Percentiles rank a stretch among this genome's conserved stretches.
These are phyloP conservation scores for Nebria ingens DNA, from an alignment of 1,140 invertebrate genomes.

Conservation along the genomic window DNA sequence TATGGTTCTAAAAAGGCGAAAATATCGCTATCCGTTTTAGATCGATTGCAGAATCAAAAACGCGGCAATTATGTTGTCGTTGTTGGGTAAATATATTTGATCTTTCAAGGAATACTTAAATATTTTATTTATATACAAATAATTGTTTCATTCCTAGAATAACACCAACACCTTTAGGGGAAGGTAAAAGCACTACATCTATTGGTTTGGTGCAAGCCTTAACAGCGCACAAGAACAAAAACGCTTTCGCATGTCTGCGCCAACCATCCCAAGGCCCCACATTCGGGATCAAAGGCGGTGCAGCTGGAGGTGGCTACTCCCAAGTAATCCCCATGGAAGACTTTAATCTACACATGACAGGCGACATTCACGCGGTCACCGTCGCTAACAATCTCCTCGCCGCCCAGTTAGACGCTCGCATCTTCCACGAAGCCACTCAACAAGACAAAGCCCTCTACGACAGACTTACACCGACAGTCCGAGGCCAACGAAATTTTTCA, in stretches of 20 bases:
- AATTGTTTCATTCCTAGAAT: constrained; percentile 48
- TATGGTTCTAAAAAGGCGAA: constrained; percentile 96
- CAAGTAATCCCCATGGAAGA: constrained; percentile 99
- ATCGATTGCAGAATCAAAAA: constrained; percentile 56
- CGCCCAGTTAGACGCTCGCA: constrained; percentile 86
- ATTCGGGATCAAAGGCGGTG: constrained; percentile 96
- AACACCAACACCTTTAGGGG: constrained; percentile 92
- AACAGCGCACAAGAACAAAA: constrained; percentile 70
- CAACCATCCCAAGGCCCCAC: constrained; percentile 98
- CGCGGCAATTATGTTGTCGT: constrained; percentile 93
- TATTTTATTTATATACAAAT: neutral
- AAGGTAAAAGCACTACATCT: constrained; percentile 94
- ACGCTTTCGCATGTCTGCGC: constrained; percentile 90
- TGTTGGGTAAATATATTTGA: constrained; percentile 57
- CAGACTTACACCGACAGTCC: constrained; percentile 72
- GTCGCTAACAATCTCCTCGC: constrained; percentile 97
- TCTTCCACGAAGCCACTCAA: constrained; percentile 93
- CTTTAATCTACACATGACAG: constrained; percentile 97
- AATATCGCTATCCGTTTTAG: constrained; percentile 71
- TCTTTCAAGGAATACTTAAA: neutral
- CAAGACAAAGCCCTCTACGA: constrained; percentile 77
- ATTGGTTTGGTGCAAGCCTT: constrained; percentile 91
- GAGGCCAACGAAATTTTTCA: constrained; percentile 69
- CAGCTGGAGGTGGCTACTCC: constrained; percentile 89
- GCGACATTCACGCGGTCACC: constrained; percentile 96